A percentile compares a stretch with the other conserved stretches of the same genome.
phyloP scores from a whole-genome alignment of 2,888 invertebrate species.

The Rhagonycha fulva region DNA sequence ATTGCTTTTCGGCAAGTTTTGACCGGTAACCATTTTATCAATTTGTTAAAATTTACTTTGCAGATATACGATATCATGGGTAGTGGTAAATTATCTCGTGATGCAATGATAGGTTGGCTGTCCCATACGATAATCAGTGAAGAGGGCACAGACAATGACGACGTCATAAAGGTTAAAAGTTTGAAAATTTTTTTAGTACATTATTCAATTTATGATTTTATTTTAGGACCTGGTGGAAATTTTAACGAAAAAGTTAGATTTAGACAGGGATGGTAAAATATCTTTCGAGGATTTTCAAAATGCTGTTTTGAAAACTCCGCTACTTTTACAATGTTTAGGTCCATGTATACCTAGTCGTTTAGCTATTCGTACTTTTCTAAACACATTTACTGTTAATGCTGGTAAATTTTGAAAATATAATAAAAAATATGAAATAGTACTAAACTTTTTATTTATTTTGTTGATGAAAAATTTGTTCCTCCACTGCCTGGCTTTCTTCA shows the following conservation, averaged over 20 bases:
- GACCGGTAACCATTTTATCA: too few relatives aligned
- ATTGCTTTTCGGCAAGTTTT: slow-evolving; percentile 59
- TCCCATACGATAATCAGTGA: slow-evolving; percentile 64
- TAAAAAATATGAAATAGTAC: background rate
- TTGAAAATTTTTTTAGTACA: background rate
- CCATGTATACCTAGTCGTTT: slow-evolving; percentile 69
- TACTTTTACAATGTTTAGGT: slow-evolving; percentile 73
- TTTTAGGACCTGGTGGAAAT: slow-evolving; percentile 73
- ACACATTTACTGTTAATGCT: slow-evolving; percentile 40
- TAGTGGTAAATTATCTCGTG: slow-evolving; percentile 68
- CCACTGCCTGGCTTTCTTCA: too few relatives aligned
- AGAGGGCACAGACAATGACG: slow-evolving; percentile 72
- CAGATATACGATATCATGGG: slow-evolving; percentile 71
- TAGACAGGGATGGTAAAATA: slow-evolving; percentile 74
- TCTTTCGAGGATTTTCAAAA: slow-evolving; percentile 69
- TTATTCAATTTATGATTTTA: slow-evolving; percentile 2
- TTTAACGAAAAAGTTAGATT: slow-evolving; percentile 74
- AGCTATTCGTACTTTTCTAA: slow-evolving; percentile 52
- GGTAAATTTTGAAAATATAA: slow-evolving; percentile 38
- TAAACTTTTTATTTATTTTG: background rate
- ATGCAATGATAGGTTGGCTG: slow-evolving; percentile 71
- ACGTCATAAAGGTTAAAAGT: slow-evolving; percentile 55
- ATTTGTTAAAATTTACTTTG: slow-evolving; percentile 5
- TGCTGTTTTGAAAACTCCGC: slow-evolving; percentile 66
- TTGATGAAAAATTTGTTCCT: too few relatives aligned